Evolutionary conservation across 2,113 vertebrate species (phyloP).

Genomic region (Pygoscelis adeliae): DNA sequence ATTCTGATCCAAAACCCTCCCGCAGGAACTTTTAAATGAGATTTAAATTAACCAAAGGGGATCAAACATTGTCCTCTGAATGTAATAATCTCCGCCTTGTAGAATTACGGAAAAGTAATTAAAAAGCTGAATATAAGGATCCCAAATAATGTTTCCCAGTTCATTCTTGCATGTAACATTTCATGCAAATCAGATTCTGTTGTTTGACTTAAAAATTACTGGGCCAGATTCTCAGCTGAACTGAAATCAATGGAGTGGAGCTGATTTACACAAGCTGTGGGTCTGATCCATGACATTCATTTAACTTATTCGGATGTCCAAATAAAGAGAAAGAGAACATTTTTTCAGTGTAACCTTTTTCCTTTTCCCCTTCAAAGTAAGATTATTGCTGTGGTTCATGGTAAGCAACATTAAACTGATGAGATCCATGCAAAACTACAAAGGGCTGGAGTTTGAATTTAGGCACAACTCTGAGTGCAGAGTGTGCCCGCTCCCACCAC

Average conservation of each 20-base stretch:
- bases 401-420: background rate
- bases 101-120: slow-evolving; percentile 38
- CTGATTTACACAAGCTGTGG: background rate
- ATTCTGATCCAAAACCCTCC: background rate
- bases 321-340: background rate
- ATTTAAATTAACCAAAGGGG: slow-evolving; percentile 8
- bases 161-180: slow-evolving; percentile 18
- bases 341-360: background rate
- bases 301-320: background rate
- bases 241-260: background rate
- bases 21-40: background rate
- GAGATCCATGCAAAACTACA: background rate
- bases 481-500: background rate
- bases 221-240: background rate
- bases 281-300: background rate
- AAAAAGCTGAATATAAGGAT: slow-evolving; percentile 6
- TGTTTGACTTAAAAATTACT: slow-evolving; percentile 32
- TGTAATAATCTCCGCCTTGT: background rate
- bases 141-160: background rate
- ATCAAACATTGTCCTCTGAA: slow-evolving; percentile 24
- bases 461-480: background rate
- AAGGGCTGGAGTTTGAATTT: background rate
- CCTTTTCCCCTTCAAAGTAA: background rate
- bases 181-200: slow-evolving; percentile 21
- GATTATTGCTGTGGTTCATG: background rate